Conservation (phyloP, 2,797 vertebrate genomes). For the Hipposideros larvatus region DNA sequence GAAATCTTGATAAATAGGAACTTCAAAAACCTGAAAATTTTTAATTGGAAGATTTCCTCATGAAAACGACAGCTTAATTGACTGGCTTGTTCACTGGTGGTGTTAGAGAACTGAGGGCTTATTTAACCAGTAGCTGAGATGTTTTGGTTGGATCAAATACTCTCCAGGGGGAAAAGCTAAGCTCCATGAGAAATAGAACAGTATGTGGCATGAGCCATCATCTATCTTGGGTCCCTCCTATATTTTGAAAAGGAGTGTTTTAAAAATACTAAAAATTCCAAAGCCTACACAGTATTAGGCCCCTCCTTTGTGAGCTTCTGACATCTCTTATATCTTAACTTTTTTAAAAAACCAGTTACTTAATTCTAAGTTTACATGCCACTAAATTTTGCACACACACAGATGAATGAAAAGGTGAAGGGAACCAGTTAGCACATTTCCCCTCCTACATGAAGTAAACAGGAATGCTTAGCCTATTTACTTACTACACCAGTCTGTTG, state of each 20-base stretch:
- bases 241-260: constrained; percentile 48
- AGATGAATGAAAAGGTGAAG: neutral
- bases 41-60: neutral
- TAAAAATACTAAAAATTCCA: constrained; percentile 20
- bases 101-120: neutral
- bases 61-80: neutral
- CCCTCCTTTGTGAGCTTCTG: neutral
- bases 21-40: neutral
- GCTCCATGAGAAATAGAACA: neutral
- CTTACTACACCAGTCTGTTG: neutral
- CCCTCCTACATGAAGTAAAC: neutral
- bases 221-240: neutral
- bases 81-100: neutral
- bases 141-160: neutral
- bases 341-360: neutral
- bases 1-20: neutral
- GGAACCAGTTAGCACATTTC: neutral
- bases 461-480: neutral
- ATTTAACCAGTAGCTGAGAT: neutral
- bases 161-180: neutral
- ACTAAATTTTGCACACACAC: neutral
- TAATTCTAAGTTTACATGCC: neutral
- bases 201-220: neutral
- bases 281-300: neutral
- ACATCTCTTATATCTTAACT: neutral